Conservation (phyloP, 2,888 invertebrate species). For the Eristalis pertinax region DNA sequence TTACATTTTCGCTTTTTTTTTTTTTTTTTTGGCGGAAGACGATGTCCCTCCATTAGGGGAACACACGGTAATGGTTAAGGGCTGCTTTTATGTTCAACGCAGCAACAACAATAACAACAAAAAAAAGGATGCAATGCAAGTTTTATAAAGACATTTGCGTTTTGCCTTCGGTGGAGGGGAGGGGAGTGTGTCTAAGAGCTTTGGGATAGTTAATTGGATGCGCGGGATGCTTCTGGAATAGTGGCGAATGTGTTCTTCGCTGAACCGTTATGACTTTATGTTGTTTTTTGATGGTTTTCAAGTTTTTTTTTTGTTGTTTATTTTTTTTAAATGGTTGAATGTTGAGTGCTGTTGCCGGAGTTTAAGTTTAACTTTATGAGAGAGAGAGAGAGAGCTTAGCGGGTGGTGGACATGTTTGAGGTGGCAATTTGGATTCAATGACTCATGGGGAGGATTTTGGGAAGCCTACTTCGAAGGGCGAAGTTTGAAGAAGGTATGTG, state of each 20-base stretch:
- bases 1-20: background rate
- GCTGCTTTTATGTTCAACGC: no score
- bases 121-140: constrained; percentile 1
- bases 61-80: background rate
- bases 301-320: background rate
- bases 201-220: background rate
- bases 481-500: no score
- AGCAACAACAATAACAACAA: no score
- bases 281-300: background rate
- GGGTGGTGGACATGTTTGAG: no score
- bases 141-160: background rate
- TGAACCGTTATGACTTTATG: background rate
- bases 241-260: background rate
- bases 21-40: background rate
- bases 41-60: background rate
- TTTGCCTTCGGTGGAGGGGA: background rate
- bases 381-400: no score
- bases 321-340: background rate
- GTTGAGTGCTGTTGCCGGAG: background rate
- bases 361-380: background rate
- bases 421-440: no score
- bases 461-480: no score
- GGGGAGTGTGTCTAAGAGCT: background rate
- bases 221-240: background rate
- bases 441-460: no score